Base-by-base conservation (phyloP, 23 tunicate species). In the Pegea sp. region DNA sequence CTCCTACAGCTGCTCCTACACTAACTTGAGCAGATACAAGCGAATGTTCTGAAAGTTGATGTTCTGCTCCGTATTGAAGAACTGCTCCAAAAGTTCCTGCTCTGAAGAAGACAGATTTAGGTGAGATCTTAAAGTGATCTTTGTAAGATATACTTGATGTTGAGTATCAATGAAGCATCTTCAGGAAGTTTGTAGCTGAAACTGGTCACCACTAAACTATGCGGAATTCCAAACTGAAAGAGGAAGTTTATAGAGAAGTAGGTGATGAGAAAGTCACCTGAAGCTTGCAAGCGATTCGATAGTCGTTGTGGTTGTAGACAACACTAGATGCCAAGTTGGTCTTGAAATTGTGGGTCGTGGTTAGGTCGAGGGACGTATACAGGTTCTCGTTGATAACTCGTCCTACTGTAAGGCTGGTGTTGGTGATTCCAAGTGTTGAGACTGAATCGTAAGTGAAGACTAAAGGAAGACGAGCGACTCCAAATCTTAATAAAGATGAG, bases 61-160 rank as follows among this genome's bases (percentile, higher is more conserved):
- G 95, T 32, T 84, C 86, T 3, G 57, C 81, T 3, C 95, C 95
- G 34, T 73, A 84, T 64, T 84, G 78, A 0, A 84, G 52, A 42
- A 84, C 24, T 33, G 52, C 50, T 0, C 95, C 95, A 49, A 68
- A 59, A 5, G 95, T 73, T 16, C 81, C 80, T 19, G 73, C 70
- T 58, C 95, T 84, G 46, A 38, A 38, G 16, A 38, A 8, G 16
- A 38, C 46, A 8, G 11, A 8, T 38, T 38, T 38, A 38, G 46
- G 46, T 8, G 13, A 38, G 16, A 38, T 8, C 46, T 8, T 38
- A 11, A 38, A 38, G 16, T 38, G n/a, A n/a, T n/a, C n/a, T n/a
- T n/a, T n/a, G 11, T 38, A 38, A 38, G 16, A 38, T 16, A 38
- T 8, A 38, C 46, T 38, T 38, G 11, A 38, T 8, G 16, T 38